Percentiles rank a stretch among this genome's conserved stretches.
Evolutionary conservation across 2,797 vertebrate genomes (phyloP).

Genomic region (Bovichtus diacanthus): DNA sequence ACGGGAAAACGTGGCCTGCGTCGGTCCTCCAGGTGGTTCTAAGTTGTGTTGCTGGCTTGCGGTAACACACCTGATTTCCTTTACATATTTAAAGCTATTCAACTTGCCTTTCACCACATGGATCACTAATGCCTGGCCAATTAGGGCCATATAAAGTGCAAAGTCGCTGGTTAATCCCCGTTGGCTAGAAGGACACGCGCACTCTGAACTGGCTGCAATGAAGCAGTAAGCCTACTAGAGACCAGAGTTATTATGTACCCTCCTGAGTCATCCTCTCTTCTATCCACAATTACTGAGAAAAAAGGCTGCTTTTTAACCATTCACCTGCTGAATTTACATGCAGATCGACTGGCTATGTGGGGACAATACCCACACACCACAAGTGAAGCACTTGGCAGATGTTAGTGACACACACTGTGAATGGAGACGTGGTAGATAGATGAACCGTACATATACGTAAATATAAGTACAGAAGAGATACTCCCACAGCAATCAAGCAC

Average conservation of each 20-base stretch:
- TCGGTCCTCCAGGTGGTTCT: constrained; percentile 39
- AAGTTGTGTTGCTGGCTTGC: constrained; percentile 17
- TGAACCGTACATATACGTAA: constrained; percentile 18
- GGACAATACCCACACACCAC: constrained; percentile 58
- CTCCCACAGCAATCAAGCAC: constrained; percentile 54
- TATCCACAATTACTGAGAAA: constrained; percentile 75
- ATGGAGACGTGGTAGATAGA: constrained; percentile 30
- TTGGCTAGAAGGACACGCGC: constrained; percentile 44
- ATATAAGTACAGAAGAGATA: constrained; percentile 50
- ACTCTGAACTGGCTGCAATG: constrained; percentile 65
- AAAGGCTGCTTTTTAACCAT: constrained; percentile 74
- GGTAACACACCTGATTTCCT: constrained; percentile 28
- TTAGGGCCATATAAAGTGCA: constrained; percentile 47
- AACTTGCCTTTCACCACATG: constrained; percentile 24
- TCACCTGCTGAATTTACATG: constrained; percentile 65
- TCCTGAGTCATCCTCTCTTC: constrained; percentile 81
- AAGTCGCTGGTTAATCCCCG: constrained; percentile 47
- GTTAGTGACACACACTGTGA: constrained; percentile 53
- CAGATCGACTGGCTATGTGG: constrained; percentile 39
- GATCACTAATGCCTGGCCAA: constrained; percentile 19
- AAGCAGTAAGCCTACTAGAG: constrained; percentile 64
- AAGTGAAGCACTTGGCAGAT: constrained; percentile 62
- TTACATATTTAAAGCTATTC: constrained; percentile 6
- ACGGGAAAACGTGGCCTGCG: constrained; percentile 26
- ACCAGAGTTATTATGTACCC: constrained; percentile 74